Base-by-base conservation (phyloP, 92 coral and sea anemone genomes). In the Phenganax subtilis region DNA sequence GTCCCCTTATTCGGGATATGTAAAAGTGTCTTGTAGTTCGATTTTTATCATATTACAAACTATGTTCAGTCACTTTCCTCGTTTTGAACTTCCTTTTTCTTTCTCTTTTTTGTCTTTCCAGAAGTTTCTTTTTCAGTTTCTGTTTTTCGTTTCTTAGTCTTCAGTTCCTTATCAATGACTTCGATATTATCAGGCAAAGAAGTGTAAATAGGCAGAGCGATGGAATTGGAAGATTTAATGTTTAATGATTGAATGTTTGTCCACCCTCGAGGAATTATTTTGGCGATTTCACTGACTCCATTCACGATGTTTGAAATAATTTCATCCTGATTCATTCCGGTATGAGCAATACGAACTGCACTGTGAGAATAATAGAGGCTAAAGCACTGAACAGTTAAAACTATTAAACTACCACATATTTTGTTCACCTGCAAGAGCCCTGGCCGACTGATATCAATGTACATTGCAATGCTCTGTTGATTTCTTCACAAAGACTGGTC, bases 251-350 rank as follows among this genome's bases (percentile, higher is more conserved):
- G 88, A 71, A 96, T 92, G 76, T 96, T 96, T 0, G 84, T 85
- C 99, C 99, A 96, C 5, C 99, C 97, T 81, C 93, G 89, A 17
- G 99, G 97, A 44, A 90, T 81, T 6, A 90, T 81, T 89, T 83
- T 96, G 16, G 99, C 80, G 31, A 96, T 85, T 55, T 90, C 91
- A 58, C 80, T 67, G 16, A 88, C 92, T 10, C 90, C 89, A 20
- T 69, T 76, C 72, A 96, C 47, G 9, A 96, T 88, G 83, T 96
- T 96, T 37, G 87, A 86, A 57, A 89, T 77, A 51, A 92, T 90
- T 86, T 92, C 82, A 6, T 87, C 89, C 12, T 61, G 84, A 55
- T 84, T 80, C 80, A 90, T 97, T 75, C 96, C 93, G n/a, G 99
- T 92, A 62, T 96, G 99, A 15, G 91, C 97, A 79, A 96, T 86